phyloP scores from a whole-genome alignment of 2,888 invertebrate genomes.

The Athalia cordata region DNA sequence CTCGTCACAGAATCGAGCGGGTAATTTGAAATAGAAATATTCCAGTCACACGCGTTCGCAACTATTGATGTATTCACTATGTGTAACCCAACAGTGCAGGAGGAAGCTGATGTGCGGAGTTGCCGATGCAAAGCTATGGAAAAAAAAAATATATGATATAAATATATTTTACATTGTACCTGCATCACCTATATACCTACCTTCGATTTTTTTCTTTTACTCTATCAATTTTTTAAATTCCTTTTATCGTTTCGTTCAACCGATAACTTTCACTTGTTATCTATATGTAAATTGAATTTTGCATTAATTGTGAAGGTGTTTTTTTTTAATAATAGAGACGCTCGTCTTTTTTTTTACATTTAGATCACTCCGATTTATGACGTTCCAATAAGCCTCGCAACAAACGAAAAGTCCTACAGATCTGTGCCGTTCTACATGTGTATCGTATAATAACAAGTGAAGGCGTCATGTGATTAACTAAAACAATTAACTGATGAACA shows the following conservation, averaged over 20 bases:
- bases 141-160: conserved; percentile 57
- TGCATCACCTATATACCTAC: conserved; percentile 69
- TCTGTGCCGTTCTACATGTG: too few relatives aligned
- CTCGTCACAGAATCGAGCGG: background rate
- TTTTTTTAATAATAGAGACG: too few relatives aligned
- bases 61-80: conserved; percentile 71
- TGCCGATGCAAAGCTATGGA: conserved; percentile 65
- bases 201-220: conserved; percentile 57
- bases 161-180: too few relatives aligned
- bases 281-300: too few relatives aligned
- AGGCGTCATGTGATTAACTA: too few relatives aligned
- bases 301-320: too few relatives aligned
- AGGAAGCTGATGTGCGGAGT: too few relatives aligned
- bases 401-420: too few relatives aligned
- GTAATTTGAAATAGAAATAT: conserved; percentile 57
- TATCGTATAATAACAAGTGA: background rate
- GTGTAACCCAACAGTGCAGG: conserved; percentile 69
- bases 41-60: conserved; percentile 67
- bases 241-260: background rate
- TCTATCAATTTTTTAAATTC: background rate
- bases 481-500: conserved; percentile 34
- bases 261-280: too few relatives aligned
- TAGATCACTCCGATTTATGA: too few relatives aligned
- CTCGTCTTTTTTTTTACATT: too few relatives aligned
- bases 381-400: too few relatives aligned